Conservation (phyloP, 2,797 vertebrate species). For the Pseudocheirus occidentalis region DNA sequence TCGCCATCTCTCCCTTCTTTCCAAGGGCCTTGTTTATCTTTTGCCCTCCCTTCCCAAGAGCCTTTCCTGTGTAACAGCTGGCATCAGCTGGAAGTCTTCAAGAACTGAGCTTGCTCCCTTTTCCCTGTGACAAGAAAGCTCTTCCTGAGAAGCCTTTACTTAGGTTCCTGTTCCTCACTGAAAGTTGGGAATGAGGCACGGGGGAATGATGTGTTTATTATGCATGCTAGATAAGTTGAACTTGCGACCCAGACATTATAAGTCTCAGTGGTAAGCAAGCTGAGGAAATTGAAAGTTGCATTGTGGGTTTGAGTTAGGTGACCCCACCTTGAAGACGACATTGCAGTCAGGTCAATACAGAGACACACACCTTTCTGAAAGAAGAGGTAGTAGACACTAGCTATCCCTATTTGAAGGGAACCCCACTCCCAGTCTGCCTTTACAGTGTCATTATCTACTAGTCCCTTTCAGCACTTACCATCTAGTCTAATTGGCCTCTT, state of each 20-base stretch:
- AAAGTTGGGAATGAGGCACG: neutral
- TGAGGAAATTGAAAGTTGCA: neutral
- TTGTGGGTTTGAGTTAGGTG: too few species aligned
- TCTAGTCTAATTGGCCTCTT: neutral
- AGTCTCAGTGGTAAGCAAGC: neutral
- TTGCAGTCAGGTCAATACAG: neutral
- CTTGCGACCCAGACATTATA: neutral
- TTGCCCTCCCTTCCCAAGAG: rapidly evolving
- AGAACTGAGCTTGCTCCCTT: neutral
- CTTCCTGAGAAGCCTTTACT: neutral
- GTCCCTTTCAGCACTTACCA: neutral
- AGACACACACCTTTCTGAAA: neutral
- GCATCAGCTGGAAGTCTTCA: neutral
- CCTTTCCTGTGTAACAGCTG: neutral
- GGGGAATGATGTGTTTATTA: neutral
- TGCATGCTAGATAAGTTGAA: neutral
- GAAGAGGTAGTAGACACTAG: neutral
- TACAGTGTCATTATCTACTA: neutral
- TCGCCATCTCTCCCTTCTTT: neutral
- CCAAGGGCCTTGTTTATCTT: neutral
- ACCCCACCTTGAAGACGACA: neutral
- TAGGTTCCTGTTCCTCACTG: neutral
- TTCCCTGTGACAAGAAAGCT: neutral
- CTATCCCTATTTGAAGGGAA: neutral
- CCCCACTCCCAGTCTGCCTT: neutral